A percentile compares a stretch with the other conserved stretches of the same genome.
Conservation (phyloP, 2,888 invertebrate species). For the Arctia plantaginis region DNA sequence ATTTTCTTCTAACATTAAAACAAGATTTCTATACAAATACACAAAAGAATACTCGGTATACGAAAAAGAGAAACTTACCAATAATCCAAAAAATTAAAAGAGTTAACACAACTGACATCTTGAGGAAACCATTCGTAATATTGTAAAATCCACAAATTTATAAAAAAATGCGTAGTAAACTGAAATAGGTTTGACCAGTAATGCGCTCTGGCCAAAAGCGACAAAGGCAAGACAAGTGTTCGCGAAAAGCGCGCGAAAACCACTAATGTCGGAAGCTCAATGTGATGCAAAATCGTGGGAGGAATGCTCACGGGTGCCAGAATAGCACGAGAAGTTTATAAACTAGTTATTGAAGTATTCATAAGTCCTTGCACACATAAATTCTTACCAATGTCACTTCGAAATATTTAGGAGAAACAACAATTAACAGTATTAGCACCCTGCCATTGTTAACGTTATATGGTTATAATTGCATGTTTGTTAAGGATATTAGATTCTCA, state of each 20-base stretch:
- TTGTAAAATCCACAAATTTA: constrained; percentile 10
- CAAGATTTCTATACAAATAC: neutral
- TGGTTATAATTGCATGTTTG: constrained; percentile 32
- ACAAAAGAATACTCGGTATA: neutral
- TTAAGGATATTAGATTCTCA: constrained; percentile 7
- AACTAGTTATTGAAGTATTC: constrained; percentile 50
- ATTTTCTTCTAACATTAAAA: neutral
- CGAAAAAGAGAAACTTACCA: constrained; percentile 57
- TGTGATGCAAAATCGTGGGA: constrained; percentile 59
- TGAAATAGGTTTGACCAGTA: constrained; percentile 19
- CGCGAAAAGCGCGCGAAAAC: constrained; percentile 76
- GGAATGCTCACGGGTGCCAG: constrained; percentile 61
- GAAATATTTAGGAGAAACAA: constrained; percentile 33
- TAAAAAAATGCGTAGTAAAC: constrained; percentile 15
- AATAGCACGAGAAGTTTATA: constrained; percentile 60
- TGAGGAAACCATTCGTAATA: constrained; percentile 61
- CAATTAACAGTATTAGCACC: constrained; percentile 38
- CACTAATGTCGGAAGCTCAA: constrained; percentile 65
- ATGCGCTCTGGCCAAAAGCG: constrained; percentile 31
- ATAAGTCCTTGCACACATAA: constrained; percentile 32
- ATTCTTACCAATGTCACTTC: constrained; percentile 45
- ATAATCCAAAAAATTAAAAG: constrained; percentile 60
- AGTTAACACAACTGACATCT: constrained; percentile 62
- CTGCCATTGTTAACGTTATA: constrained; percentile 24
- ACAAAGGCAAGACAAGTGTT: constrained; percentile 66